Evolutionary conservation across 2,888 invertebrate species (phyloP), one percentile per base, ranked within the genome.

Genomic region (Tipula unca): DNA sequence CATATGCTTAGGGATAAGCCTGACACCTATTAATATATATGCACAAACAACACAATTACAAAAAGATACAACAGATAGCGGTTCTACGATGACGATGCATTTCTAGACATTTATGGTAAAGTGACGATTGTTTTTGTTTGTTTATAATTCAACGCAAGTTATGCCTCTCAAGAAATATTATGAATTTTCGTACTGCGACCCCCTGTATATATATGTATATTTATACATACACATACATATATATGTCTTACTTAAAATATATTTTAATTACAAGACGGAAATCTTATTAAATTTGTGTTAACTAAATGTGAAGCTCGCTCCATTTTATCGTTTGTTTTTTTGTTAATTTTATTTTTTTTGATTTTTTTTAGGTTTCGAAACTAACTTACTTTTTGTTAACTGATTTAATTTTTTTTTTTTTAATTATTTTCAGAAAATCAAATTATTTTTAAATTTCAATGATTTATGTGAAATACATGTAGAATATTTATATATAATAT

Each of bases 231-330:
- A n/a, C n/a, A n/a, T n/a, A n/a, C n/a, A n/a, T n/a, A 25, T 48
- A 54, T 69, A 69, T 25, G 25, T 69, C 69, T 20, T 69, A 69
- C 69, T 25, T 69, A 69, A 48, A 69, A 69, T 69, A 69, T 69
- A 69, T 69, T 69, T 69, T 69, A 69, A 69, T 69, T 69, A 69
- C 69, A 69, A 69, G 69, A 69, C 69, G 69, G 69, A 69, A 69
- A 69, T 69, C 69, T 69, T 69, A 69, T 69, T 69, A 69, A 69
- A 69, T 69, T 69, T 69, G 69, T 69, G 69, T 69, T 69, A 69
- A 69, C 69, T 69, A 69, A 69, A 69, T 69, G 69, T 69, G 69
- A 69, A 69, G 69, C 69, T 69, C 69, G 69, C 69, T 69, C 69
- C 69, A 25, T 69, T 69, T 69, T 69, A 69, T 69, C 69, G 69